Percentiles rank a stretch among this genome's conserved stretches.
Evolutionary conservation across 2,888 invertebrate genomes (phyloP).

Genomic region (Chirona hameri): DNA sequence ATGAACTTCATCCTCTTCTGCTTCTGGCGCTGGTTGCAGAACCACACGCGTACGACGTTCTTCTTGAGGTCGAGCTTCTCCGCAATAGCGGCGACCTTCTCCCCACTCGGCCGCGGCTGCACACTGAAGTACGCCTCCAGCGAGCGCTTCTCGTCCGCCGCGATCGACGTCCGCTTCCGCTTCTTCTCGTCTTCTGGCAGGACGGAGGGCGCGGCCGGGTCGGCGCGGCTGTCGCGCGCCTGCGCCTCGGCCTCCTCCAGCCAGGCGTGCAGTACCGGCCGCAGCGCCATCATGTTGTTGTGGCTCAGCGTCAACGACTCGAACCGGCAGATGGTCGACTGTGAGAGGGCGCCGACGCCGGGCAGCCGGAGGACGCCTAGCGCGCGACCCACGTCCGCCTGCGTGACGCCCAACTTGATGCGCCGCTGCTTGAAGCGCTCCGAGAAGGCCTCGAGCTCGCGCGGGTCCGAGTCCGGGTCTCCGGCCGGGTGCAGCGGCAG

Average conservation of each 20-base stretch:
- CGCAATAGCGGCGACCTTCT: conserved; percentile 98
- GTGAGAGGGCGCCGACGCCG: conserved; percentile 97
- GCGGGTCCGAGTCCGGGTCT: conserved; percentile 46
- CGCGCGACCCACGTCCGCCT: conserved; percentile 98
- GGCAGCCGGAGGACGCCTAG: conserved; percentile 97
- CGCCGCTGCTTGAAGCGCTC: conserved; percentile 98
- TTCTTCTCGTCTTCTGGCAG: conserved; percentile 62
- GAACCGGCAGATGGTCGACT: conserved; percentile 97
- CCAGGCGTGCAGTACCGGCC: conserved; percentile 98
- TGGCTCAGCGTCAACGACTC: conserved; percentile 98
- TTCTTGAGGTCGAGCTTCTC: conserved; percentile 99
- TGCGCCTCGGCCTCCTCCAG: conserved; percentile 95
- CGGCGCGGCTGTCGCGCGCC: conserved; percentile 84
- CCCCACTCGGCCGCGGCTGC: conserved; percentile 96
- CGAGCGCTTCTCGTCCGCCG: conserved; percentile 94
- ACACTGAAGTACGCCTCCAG: conserved; percentile 98
- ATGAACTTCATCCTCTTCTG: conserved; percentile 97
- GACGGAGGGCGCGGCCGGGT: conserved; percentile 91
- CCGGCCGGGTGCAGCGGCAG: conserved; percentile 50
- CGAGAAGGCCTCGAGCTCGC: conserved; percentile 98
- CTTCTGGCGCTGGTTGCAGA: conserved; percentile 99
- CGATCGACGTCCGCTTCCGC: conserved; percentile 96
- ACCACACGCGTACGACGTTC: conserved; percentile 99
- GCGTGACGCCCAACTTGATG: conserved; percentile 97
- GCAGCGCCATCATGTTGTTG: conserved; percentile 99